These are phyloP conservation scores for Enoplosus armatus DNA, from an alignment of 2,797 vertebrate genomes.

Conservation along the genomic window DNA sequence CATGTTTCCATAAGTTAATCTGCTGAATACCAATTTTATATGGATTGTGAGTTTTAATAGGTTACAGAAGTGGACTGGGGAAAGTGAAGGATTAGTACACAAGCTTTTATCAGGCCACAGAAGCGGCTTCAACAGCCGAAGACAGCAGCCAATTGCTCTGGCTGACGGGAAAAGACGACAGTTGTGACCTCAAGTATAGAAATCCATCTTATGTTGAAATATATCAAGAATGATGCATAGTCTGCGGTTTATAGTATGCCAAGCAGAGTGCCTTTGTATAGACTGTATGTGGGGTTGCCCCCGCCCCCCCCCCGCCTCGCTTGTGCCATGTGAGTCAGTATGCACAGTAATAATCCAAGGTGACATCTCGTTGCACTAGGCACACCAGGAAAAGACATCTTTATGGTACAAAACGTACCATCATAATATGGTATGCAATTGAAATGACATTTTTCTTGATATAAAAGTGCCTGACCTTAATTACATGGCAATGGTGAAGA, in stretches of 20 bases:
- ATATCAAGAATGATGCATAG: slow-evolving; percentile 48
- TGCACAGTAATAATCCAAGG: slow-evolving; percentile 36
- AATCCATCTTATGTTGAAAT: slow-evolving; percentile 64
- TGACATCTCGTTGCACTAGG: slow-evolving; percentile 27
- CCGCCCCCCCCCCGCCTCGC: too few species aligned
- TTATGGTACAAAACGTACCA: slow-evolving; percentile 2
- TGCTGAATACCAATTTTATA: slow-evolving; percentile 61
- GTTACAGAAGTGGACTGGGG: slow-evolving; percentile 55
- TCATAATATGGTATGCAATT: neutral
- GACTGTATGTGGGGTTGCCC: slow-evolving; percentile 30
- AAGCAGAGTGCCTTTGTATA: slow-evolving; percentile 10
- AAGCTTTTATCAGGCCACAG: slow-evolving; percentile 58
- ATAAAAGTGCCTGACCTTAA: neutral
- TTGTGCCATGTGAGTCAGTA: slow-evolving; percentile 19
- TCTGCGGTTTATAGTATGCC: slow-evolving; percentile 8
- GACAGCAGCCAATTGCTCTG: slow-evolving; percentile 48
- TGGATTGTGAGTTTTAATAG: slow-evolving; percentile 66
- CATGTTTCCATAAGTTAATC: slow-evolving; percentile 55
- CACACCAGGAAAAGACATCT: neutral
- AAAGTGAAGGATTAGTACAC: slow-evolving; percentile 62
- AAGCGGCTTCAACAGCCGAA: slow-evolving; percentile 37
- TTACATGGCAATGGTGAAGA: neutral
- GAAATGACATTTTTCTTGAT: neutral
- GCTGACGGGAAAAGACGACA: slow-evolving; percentile 39
- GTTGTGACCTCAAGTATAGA: slow-evolving; percentile 49